Conservation (phyloP, 2,888 invertebrate genomes). For the Lycia hirtaria region DNA sequence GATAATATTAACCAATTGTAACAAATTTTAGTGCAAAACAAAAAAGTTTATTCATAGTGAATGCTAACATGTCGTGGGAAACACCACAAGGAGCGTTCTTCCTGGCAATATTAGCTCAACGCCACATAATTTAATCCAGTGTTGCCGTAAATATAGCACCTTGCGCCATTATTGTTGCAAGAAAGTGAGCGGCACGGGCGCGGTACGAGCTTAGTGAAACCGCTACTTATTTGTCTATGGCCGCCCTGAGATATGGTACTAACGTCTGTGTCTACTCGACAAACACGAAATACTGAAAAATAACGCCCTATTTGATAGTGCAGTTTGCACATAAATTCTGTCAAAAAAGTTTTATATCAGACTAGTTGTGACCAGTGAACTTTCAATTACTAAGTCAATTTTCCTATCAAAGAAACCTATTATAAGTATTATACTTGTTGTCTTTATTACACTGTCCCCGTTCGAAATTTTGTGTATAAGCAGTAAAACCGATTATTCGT, state of each 20-base stretch:
- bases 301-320: neutral
- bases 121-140: conserved; percentile 73
- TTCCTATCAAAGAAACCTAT: too few relatives aligned
- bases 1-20: too few relatives aligned
- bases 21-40: conserved; percentile 39
- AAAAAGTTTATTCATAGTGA: conserved; percentile 44
- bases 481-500: too few relatives aligned
- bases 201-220: conserved; percentile 41
- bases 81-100: conserved; percentile 59
- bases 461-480: too few relatives aligned
- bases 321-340: too few relatives aligned
- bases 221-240: conserved; percentile 39
- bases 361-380: too few relatives aligned
- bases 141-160: conserved; percentile 65
- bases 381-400: too few relatives aligned
- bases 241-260: conserved; percentile 35
- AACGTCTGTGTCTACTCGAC: conserved; percentile 21
- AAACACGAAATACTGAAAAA: conserved; percentile 21
- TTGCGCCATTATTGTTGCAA: conserved; percentile 64
- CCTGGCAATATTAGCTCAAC: conserved; percentile 66
- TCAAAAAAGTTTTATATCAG: too few relatives aligned
- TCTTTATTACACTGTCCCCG: too few relatives aligned
- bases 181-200: conserved; percentile 51
- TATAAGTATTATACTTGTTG: too few relatives aligned
- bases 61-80: conserved; percentile 57